Conservation (phyloP, 2,797 vertebrate species). For the Okamejei kenojei region DNA sequence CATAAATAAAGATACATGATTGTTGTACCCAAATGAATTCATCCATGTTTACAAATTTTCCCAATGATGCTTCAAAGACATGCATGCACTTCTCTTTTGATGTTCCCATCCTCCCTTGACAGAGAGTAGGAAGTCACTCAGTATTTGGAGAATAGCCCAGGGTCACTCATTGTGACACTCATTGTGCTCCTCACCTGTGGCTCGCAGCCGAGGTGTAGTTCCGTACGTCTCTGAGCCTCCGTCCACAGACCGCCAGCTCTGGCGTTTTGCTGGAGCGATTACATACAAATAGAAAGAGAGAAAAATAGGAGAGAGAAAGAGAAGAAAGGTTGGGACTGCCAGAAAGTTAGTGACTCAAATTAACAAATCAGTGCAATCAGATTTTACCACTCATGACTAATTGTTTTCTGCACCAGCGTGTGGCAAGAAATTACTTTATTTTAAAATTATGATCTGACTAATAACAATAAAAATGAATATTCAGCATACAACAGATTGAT, state of each 20-base stretch:
- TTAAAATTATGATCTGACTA: neutral
- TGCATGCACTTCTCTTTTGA: neutral
- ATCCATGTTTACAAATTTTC: neutral
- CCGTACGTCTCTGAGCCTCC: neutral
- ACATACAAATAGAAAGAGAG: neutral
- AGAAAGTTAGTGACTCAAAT: neutral
- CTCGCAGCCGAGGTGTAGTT: neutral
- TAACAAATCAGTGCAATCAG: neutral
- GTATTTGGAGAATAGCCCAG: neutral
- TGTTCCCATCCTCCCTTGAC: neutral
- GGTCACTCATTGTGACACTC: neutral
- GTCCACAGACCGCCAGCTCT: slow-evolving; percentile 24
- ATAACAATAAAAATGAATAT: neutral
- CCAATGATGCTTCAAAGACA: neutral
- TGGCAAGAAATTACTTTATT: slow-evolving; percentile 1
- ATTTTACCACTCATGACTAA: neutral
- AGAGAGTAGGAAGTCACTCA: neutral
- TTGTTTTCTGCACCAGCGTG: neutral
- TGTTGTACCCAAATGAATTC: too few species aligned
- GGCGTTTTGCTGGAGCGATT: slow-evolving; percentile 23
- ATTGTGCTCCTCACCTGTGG: slow-evolving; percentile 2
- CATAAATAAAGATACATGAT: neutral
- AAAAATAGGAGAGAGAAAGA: neutral
- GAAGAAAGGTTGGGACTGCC: neutral
- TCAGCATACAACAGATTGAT: neutral